phyloP scores from a whole-genome alignment of 2,113 vertebrate genomes.

The Rhodinocichla rosea region DNA sequence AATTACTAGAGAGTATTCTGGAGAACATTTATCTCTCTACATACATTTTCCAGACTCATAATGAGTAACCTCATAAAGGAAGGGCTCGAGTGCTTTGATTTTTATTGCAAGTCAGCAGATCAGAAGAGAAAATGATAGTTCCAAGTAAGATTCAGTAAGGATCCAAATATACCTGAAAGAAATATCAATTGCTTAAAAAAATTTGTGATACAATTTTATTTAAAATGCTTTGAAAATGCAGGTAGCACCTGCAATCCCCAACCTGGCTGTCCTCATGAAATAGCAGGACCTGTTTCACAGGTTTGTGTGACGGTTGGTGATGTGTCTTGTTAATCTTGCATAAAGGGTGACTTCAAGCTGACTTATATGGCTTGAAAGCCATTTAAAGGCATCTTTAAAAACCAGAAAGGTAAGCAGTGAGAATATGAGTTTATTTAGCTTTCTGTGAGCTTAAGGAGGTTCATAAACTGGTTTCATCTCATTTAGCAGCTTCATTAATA shows the following conservation, averaged over 20 bases:
- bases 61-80: not conserved
- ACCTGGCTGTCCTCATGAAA: not conserved
- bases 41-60: not conserved
- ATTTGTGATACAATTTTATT: not conserved
- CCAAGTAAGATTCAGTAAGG: not conserved
- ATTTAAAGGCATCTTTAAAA: not conserved
- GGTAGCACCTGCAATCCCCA: not conserved
- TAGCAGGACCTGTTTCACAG: not conserved
- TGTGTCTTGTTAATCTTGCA: not conserved
- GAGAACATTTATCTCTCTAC: not conserved
- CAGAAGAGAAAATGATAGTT: not conserved
- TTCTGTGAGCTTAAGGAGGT: not conserved
- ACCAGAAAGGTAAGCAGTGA: not conserved
- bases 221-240: not conserved
- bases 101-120: not conserved
- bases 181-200: not conserved
- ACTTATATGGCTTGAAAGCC: not conserved
- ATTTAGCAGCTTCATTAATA: conserved; percentile 40
- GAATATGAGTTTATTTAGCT: not conserved
- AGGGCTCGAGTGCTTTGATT: not conserved
- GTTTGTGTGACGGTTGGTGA: not conserved
- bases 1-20: not conserved
- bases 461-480: conserved; percentile 13
- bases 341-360: not conserved
- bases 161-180: not conserved